phyloP scores from a whole-genome alignment of 2,888 invertebrate genomes.

The Ophion costatus region DNA sequence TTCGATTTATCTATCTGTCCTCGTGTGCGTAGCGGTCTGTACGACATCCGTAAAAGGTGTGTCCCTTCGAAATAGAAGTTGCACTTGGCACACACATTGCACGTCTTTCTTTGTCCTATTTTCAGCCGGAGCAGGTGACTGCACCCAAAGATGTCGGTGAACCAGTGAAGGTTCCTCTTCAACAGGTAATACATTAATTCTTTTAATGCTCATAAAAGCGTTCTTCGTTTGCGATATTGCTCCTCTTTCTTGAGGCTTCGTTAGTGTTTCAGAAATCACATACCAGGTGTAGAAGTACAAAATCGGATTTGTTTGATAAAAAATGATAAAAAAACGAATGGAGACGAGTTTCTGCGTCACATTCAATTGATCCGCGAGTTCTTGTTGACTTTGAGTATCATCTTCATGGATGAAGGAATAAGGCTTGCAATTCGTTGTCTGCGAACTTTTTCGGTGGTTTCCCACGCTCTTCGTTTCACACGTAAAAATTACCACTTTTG shows the following conservation, averaged over 20 bases:
- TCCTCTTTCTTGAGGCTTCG: neutral
- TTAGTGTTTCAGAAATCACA: neutral
- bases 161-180: slow-evolving; percentile 79
- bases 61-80: slow-evolving; percentile 69
- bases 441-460: no score
- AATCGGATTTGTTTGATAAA: no score
- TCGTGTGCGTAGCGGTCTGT: slow-evolving; percentile 19
- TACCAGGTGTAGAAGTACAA: no score
- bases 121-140: slow-evolving; percentile 82
- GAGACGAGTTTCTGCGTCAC: no score
- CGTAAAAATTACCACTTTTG: no score
- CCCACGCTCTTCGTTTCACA: no score
- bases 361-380: no score
- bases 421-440: no score
- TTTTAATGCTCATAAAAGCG: slow-evolving; percentile 8
- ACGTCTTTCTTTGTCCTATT: slow-evolving; percentile 81
- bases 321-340: no score
- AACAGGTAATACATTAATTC: slow-evolving; percentile 78
- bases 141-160: slow-evolving; percentile 80
- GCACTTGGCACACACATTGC: slow-evolving; percentile 80
- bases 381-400: no score
- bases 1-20: neutral
- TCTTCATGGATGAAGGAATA: no score
- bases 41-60: slow-evolving; percentile 40
- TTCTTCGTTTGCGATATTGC: slow-evolving; percentile 12